phyloP scores from a whole-genome alignment of 2,888 invertebrate genomes.

The Zeuzera pyrina region DNA sequence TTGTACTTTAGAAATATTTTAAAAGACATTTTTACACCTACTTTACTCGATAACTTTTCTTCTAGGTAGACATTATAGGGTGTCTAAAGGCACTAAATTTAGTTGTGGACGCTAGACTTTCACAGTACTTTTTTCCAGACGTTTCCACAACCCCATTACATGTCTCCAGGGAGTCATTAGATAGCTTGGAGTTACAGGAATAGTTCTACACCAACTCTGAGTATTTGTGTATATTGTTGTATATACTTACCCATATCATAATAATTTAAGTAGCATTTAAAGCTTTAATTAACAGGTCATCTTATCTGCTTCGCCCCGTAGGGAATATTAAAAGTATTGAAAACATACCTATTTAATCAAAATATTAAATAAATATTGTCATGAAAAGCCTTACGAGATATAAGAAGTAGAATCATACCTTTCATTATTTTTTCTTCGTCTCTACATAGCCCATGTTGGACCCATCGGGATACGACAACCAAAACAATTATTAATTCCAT shows the following conservation, averaged over 20 bases:
- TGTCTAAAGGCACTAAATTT: conserved; percentile 49
- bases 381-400: conserved; percentile 11
- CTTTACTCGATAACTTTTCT: not conserved
- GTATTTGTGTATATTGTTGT: too few relatives aligned
- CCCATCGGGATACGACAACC: conserved; percentile 21
- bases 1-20: not conserved
- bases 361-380: conserved; percentile 23
- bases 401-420: conserved; percentile 33
- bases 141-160: conserved; percentile 52
- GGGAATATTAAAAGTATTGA: too few relatives aligned
- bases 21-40: not conserved
- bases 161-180: conserved; percentile 40
- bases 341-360: too few relatives aligned
- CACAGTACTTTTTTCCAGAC: conserved; percentile 43
- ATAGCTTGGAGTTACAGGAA: conserved; percentile 38
- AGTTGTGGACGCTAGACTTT: conserved; percentile 41
- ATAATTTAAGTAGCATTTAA: too few relatives aligned
- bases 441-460: conserved; percentile 29
- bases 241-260: too few relatives aligned
- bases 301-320: too few relatives aligned
- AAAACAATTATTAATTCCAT: too few relatives aligned
- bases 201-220: conserved; percentile 23
- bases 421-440: conserved; percentile 64
- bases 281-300: too few relatives aligned
- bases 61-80: conserved; percentile 31